A percentile compares a stretch with the other conserved stretches of the same genome.
These are phyloP conservation scores for Hyalella azteca DNA, from an alignment of 2,888 invertebrate species.

Conservation along the genomic window DNA sequence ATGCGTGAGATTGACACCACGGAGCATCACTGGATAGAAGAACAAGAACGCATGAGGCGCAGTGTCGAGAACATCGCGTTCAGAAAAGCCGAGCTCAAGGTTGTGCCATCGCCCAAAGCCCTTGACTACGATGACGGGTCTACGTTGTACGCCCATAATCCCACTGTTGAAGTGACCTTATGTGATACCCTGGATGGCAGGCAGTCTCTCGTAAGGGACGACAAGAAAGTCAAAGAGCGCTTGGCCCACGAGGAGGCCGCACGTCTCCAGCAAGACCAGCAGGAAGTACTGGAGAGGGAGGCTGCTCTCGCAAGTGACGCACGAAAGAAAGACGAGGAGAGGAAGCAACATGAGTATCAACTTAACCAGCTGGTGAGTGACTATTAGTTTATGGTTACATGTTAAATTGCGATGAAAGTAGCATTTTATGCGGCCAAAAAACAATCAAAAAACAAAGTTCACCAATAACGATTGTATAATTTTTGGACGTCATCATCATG, in stretches of 20 bases:
- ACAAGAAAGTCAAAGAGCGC: not conserved
- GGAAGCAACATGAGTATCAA: slow-evolving; percentile 22
- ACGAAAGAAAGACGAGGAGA: not conserved
- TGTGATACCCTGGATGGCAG: not conserved
- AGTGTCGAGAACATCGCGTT: slow-evolving; percentile 29
- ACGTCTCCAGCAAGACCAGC: not conserved
- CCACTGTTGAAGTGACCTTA: not conserved
- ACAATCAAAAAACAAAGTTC: too few relatives aligned
- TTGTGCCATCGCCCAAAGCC: not conserved
- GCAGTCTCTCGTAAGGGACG: not conserved
- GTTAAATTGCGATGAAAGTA: too few relatives aligned
- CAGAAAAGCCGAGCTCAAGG: slow-evolving; percentile 7
- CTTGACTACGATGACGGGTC: slow-evolving; percentile 14
- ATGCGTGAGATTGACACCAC: slow-evolving; percentile 15
- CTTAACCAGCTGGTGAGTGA: slow-evolving; percentile 22
- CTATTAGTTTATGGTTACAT: too few relatives aligned
- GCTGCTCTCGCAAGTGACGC: not conserved
- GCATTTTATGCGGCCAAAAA: too few relatives aligned
- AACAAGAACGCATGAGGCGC: slow-evolving; percentile 27
- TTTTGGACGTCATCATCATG: too few relatives aligned
- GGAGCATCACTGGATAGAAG: slow-evolving; percentile 26
- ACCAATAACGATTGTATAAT: too few relatives aligned
- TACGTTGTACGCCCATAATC: not conserved
- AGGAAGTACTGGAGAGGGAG: slow-evolving; percentile 12
- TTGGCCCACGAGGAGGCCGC: not conserved